Base-by-base conservation (phyloP, 1,140 invertebrate species). In the Drosophila aff. region DNA sequence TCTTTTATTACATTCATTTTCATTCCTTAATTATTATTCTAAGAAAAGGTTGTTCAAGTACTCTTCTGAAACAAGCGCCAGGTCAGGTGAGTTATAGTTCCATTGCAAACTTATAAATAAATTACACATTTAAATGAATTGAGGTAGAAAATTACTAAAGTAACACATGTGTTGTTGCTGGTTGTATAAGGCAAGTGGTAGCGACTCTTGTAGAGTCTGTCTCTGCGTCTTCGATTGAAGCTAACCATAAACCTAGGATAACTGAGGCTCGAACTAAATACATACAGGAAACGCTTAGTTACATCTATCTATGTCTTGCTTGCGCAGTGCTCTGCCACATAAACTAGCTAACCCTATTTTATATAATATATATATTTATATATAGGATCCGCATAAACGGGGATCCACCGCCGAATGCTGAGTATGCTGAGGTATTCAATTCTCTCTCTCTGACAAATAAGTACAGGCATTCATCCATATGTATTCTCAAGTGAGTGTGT, bases 71-170 rank as follows among this genome's bases (percentile, higher is more conserved):
- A 38, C 36, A 78, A 38, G 23, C 47, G 2, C 21, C 47, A 40
- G 31, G 60, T 57, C 23, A 41, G 38, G 46, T 47, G 40, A 67
- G 57, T 73, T 74, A 63, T 21, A 21, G 49, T 31, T 33, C n/a
- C 49, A 63, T 49, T 72, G 76, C 83, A 63, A 61, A 64, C 82
- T 86, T 86, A 77, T 40, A 87, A 80, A 79, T 86, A 82, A 82
- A 82, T 83, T 80, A 89, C 76, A 84, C 67, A 81, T 67, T 81
- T 87, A 89, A 89, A 89, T 89, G 79, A 89, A 79, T 73, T 89
- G 84, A 89, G 84, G 84, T 89, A 89, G 84, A 89, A 79, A 84
- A 89, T 90, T 90, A 87, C 85, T 87, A 87, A 90, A 89, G 71
- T 90, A 90, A 89, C 85, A 90, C 85, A 89, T 89, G 80, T 79